Conservation (phyloP, 1,140 invertebrate genomes). For the Papilio polyxenes region DNA sequence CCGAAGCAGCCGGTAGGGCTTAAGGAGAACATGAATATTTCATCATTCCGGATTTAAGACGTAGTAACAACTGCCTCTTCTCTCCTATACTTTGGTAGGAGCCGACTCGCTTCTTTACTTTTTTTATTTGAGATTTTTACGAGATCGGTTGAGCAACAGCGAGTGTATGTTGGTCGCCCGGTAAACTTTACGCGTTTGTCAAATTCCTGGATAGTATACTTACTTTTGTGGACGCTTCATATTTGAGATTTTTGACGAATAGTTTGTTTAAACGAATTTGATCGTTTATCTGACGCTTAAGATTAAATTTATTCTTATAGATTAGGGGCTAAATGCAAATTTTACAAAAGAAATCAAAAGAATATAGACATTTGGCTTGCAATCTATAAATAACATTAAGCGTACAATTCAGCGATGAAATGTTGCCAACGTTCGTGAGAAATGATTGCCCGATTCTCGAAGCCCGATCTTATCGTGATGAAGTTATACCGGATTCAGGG, state of each 20-base stretch:
- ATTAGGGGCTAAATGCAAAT: too few relatives aligned
- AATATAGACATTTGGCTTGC: not conserved
- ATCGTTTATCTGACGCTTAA: too few relatives aligned
- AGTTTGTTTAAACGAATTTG: too few relatives aligned
- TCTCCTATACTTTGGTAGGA: not conserved
- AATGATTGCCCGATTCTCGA: constrained; percentile 7
- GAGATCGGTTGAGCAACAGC: not conserved
- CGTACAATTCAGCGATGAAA: constrained; percentile 11
- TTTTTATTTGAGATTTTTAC: constrained; percentile 12
- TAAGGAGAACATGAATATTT: constrained; percentile 33
- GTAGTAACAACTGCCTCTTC: constrained; percentile 24
- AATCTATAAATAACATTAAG: constrained; percentile 1
- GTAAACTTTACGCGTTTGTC: not conserved
- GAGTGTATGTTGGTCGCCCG: not conserved
- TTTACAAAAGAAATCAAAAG: too few relatives aligned
- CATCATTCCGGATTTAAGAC: constrained; percentile 33
- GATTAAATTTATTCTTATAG: too few relatives aligned
- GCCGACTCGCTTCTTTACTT: not conserved
- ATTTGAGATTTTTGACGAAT: too few relatives aligned
- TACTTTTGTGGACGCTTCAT: too few relatives aligned
- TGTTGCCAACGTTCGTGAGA: constrained; percentile 16
- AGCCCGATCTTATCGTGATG: not conserved
- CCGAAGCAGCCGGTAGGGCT: constrained; percentile 6
- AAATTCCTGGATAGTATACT: not conserved
- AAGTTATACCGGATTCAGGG: not conserved